These are phyloP conservation scores for Sebastes kiyomatsui DNA, from an alignment of 2,797 vertebrate genomes.

Conservation along the genomic window DNA sequence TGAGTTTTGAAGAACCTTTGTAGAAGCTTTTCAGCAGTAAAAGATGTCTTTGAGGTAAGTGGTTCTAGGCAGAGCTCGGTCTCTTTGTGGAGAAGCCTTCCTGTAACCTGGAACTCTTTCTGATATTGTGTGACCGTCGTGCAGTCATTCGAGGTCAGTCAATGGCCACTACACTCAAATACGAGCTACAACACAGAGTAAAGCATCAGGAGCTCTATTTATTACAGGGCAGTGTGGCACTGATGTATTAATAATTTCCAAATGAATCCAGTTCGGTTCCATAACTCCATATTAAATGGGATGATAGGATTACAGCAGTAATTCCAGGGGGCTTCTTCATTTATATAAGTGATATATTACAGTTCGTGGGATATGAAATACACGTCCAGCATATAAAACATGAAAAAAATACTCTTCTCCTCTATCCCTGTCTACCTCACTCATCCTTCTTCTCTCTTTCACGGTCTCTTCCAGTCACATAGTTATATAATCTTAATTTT, in stretches of 20 bases:
- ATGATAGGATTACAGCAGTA: conserved; percentile 28
- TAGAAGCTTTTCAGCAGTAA: neutral
- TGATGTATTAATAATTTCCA: conserved; percentile 14
- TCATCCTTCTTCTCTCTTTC: conserved; percentile 2
- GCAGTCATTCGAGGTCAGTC: conserved; percentile 9
- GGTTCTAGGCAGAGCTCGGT: neutral
- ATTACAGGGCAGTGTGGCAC: neutral
- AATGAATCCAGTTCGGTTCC: conserved; percentile 17
- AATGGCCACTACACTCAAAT: neutral
- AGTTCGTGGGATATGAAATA: conserved; percentile 7
- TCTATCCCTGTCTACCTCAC: neutral
- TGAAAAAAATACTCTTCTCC: neutral
- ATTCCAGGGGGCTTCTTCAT: neutral
- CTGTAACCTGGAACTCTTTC: neutral
- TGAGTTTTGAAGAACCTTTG: neutral
- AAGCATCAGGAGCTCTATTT: neutral
- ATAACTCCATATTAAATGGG: neutral
- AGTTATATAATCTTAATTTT: conserved; percentile 57
- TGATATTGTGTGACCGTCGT: neutral
- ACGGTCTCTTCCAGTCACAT: conserved; percentile 35
- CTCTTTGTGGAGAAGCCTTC: neutral
- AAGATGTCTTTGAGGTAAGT: neutral
- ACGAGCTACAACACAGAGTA: neutral
- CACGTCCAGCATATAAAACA: neutral
- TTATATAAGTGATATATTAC: conserved; percentile 2